These are phyloP conservation scores for Eulemur albifrons DNA, from an alignment of 2,797 vertebrate species.

Conservation along the genomic window DNA sequence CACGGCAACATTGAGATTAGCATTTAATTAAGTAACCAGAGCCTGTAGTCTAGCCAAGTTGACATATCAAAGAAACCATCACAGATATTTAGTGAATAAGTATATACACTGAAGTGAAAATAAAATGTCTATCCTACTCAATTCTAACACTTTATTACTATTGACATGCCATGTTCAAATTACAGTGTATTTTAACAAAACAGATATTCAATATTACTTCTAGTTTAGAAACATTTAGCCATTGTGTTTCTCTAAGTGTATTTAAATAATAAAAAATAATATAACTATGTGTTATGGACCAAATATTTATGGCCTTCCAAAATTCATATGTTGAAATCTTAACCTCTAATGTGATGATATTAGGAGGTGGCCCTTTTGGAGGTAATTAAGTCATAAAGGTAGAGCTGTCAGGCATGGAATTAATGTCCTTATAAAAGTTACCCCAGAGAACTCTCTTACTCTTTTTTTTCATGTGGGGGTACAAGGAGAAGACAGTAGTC, in stretches of 20 bases:
- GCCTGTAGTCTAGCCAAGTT: not conserved
- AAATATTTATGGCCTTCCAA: not conserved
- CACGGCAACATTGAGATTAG: not conserved
- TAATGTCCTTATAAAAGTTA: not conserved
- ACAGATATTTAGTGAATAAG: not conserved
- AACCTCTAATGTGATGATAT: not conserved
- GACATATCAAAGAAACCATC: not conserved
- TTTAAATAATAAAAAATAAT: not conserved
- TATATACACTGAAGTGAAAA: not conserved
- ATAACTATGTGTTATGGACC: not conserved
- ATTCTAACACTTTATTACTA: not conserved
- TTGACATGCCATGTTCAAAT: not conserved
- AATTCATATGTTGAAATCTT: not conserved
- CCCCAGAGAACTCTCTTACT: not conserved
- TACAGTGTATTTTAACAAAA: not conserved
- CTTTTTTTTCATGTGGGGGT: not conserved
- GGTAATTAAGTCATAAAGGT: not conserved
- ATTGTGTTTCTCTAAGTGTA: not conserved
- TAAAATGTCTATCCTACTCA: not conserved
- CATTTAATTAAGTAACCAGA: not conserved
- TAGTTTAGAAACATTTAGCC: not conserved
- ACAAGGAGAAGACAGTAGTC: not conserved
- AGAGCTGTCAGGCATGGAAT: not conserved
- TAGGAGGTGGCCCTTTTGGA: not conserved
- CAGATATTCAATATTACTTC: not conserved